Evolutionary conservation across 1,140 invertebrate genomes (phyloP).

Genomic region (Stratiolaelaps scimitus): DNA sequence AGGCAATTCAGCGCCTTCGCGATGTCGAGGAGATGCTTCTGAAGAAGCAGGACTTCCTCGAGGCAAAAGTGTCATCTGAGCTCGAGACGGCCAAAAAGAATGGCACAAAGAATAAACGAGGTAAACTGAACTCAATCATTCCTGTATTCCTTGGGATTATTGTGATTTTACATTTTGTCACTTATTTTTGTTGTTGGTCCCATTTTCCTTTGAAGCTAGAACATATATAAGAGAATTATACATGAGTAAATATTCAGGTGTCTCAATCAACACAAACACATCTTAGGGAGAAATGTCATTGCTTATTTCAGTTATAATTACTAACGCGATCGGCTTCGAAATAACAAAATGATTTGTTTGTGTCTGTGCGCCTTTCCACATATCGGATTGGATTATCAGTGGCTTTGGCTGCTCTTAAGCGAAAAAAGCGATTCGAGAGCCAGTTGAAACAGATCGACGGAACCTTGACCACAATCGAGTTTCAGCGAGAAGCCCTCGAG

Average conservation of each 20-base stretch:
- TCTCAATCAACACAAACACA: too few relatives aligned
- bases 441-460: conserved; percentile 97
- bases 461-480: conserved; percentile 93
- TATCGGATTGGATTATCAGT: conserved; percentile 47
- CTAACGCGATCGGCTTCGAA: conserved; percentile 28
- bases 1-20: conserved; percentile 85
- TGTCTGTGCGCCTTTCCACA: neutral
- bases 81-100: conserved; percentile 73
- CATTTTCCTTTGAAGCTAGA: too few relatives aligned
- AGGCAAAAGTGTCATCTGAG: conserved; percentile 88
- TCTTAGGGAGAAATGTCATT: too few relatives aligned
- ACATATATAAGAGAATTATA: too few relatives aligned
- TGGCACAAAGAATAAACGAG: conserved; percentile 93
- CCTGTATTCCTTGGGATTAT: too few relatives aligned
- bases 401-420: conserved; percentile 88
- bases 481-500: conserved; percentile 91
- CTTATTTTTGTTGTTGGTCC: neutral
- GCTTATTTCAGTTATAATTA: conserved; percentile 1
- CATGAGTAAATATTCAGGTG: too few relatives aligned
- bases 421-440: conserved; percentile 95
- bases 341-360: neutral
- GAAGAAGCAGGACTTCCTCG: conserved; percentile 96
- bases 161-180: too few relatives aligned
- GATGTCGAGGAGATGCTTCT: conserved; percentile 93
- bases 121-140: conserved; percentile 45